Evolutionary conservation across 2,113 vertebrate genomes (phyloP).

Genomic region (Azemiops feae): DNA sequence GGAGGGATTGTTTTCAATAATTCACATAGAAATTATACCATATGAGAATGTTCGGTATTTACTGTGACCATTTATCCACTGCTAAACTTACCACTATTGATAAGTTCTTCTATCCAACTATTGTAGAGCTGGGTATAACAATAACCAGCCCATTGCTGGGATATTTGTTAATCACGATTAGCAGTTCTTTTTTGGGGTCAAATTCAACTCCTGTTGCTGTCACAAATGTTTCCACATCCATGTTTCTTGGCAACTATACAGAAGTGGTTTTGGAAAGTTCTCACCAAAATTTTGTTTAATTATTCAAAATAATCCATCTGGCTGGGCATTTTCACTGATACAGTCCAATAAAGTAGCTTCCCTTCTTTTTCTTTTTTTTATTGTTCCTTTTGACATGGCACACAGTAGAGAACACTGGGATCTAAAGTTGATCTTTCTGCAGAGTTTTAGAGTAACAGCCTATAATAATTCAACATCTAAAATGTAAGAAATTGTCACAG

Average conservation of each 20-base stretch:
- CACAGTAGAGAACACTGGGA: too few species aligned
- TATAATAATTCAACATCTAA: not conserved
- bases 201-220: not conserved
- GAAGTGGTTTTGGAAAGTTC: not conserved
- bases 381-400: not conserved
- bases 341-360: not conserved
- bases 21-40: not conserved
- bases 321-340: not conserved
- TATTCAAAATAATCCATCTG: not conserved
- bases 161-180: not conserved
- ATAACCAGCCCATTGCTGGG: not conserved
- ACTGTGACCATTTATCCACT: not conserved
- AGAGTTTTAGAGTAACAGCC: not conserved
- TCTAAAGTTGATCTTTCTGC: not conserved
- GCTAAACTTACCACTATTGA: not conserved
- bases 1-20: not conserved
- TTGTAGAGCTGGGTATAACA: not conserved
- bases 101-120: not conserved
- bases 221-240: not conserved
- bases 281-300: not conserved
- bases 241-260: not conserved
- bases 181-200: not conserved
- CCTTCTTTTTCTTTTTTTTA: not conserved
- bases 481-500: not conserved
- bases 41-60: not conserved